Evolutionary conservation across 37 sponge, comb jelly and placozoan genomes (phyloP).

Genomic region (Dysidea cf. avara): DNA sequence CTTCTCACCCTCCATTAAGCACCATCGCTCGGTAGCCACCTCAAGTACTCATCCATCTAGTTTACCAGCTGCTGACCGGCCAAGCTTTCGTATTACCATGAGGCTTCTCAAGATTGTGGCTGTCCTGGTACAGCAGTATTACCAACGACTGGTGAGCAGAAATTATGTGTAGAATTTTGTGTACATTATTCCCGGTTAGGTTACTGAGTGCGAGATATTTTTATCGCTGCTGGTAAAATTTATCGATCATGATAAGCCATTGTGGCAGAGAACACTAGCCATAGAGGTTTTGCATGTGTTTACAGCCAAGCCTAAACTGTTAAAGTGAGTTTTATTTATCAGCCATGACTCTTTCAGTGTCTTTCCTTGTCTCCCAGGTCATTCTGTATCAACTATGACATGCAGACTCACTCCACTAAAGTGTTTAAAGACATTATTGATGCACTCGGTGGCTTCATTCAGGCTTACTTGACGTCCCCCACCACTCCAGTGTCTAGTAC

Average conservation of each 20-base stretch:
- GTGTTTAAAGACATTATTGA: slow-evolving; percentile 86
- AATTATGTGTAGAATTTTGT: background rate
- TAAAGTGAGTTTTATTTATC: slow-evolving; percentile 39
- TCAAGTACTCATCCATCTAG: slow-evolving; percentile 14
- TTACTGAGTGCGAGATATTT: slow-evolving; percentile 97
- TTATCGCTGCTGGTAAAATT: slow-evolving; percentile 91
- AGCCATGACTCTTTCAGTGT: too few relatives aligned
- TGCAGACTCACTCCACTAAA: slow-evolving; percentile 89
- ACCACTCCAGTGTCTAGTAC: slow-evolving; percentile 9
- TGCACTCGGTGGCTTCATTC: slow-evolving; percentile 84
- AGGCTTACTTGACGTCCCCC: slow-evolving; percentile 59
- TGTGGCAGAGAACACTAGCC: slow-evolving; percentile 94
- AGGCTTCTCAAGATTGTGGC: slow-evolving; percentile 79
- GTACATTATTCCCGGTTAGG: slow-evolving; percentile 34
- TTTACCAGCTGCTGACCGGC: slow-evolving; percentile 63
- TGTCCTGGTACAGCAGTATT: slow-evolving; percentile 78
- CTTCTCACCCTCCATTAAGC: slow-evolving; percentile 86
- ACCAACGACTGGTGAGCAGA: slow-evolving; percentile 57
- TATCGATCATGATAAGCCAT: slow-evolving; percentile 85
- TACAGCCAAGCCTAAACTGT: slow-evolving; percentile 49
- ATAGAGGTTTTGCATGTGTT: slow-evolving; percentile 86
- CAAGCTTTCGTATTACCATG: slow-evolving; percentile 77
- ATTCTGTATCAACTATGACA: slow-evolving; percentile 89
- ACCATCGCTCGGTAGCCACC: slow-evolving; percentile 26
- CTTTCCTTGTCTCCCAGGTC: slow-evolving; percentile 22